Evolutionary conservation across 2,797 vertebrate genomes (phyloP).

Genomic region (Thaleichthys pacificus): DNA sequence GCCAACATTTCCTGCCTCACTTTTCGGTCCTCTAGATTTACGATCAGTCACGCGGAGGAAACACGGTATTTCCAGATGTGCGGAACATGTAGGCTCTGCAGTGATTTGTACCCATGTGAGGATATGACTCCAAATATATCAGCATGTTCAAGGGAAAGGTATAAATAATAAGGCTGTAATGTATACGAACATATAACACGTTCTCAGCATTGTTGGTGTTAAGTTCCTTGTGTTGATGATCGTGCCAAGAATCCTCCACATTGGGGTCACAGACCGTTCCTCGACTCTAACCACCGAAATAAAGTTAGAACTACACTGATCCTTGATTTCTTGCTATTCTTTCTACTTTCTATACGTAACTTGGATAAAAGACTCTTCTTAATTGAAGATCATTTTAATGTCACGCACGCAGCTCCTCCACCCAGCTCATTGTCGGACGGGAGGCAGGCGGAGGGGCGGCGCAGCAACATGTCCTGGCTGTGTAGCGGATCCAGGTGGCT

Average conservation of each 20-base stretch:
- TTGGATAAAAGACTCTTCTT: too few species aligned
- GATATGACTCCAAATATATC: conserved; percentile 5
- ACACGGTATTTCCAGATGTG: conserved; percentile 7
- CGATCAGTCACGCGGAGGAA: background rate
- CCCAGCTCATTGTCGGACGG: too few species aligned
- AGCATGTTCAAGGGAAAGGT: background rate
- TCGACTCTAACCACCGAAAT: too few species aligned
- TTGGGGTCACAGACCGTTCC: too few species aligned
- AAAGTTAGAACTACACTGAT: too few species aligned
- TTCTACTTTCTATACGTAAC: too few species aligned
- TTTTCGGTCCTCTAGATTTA: background rate
- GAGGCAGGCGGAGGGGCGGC: background rate
- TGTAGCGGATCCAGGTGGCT: background rate
- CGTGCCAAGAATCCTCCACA: background rate
- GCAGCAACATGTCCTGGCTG: too few species aligned
- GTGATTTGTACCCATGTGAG: conserved; percentile 5
- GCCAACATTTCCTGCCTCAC: conserved; percentile 5
- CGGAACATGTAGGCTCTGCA: background rate
- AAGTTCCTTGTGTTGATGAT: background rate
- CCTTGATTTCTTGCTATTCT: too few species aligned
- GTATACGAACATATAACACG: conserved; percentile 1
- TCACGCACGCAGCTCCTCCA: too few species aligned
- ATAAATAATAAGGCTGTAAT: background rate
- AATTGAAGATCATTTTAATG: too few species aligned
- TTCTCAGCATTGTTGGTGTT: background rate